phyloP scores from a whole-genome alignment of 2,113 vertebrate genomes.

The Orycteropus afer region DNA sequence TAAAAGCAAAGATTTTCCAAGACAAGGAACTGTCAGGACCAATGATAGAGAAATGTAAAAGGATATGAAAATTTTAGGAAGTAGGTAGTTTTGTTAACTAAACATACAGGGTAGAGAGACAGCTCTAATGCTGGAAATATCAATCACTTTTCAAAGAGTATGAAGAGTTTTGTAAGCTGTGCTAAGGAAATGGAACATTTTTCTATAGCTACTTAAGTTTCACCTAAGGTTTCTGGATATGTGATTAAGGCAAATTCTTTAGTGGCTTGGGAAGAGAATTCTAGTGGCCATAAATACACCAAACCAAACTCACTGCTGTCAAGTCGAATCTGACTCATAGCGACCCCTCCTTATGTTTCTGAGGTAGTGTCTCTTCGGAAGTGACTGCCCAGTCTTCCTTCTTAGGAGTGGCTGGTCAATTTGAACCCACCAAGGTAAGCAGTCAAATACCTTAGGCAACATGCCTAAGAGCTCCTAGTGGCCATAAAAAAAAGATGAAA shows the following conservation, averaged over 20 bases:
- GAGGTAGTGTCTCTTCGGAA: no score
- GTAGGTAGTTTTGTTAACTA: neutral
- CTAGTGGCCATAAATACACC: neutral
- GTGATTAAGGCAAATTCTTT: neutral
- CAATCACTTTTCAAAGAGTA: neutral
- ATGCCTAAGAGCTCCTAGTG: no score
- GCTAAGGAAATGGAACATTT: neutral
- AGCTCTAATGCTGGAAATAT: neutral
- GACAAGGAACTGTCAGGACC: neutral
- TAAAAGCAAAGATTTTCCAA: neutral
- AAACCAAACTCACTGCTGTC: no score
- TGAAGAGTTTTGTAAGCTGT: neutral
- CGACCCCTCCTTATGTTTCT: no score
- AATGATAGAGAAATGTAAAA: neutral
- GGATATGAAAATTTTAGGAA: neutral
- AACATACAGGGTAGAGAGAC: neutral
- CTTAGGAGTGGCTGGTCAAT: no score
- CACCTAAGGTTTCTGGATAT: neutral
- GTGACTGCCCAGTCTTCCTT: no score
- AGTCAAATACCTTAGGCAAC: no score
- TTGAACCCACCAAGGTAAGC: no score
- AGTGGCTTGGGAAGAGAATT: neutral
- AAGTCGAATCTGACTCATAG: no score
- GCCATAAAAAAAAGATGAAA: neutral
- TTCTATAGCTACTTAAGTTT: neutral